phyloP scores from a whole-genome alignment of 1,140 invertebrate species.

The Eriocheir sinensis region DNA sequence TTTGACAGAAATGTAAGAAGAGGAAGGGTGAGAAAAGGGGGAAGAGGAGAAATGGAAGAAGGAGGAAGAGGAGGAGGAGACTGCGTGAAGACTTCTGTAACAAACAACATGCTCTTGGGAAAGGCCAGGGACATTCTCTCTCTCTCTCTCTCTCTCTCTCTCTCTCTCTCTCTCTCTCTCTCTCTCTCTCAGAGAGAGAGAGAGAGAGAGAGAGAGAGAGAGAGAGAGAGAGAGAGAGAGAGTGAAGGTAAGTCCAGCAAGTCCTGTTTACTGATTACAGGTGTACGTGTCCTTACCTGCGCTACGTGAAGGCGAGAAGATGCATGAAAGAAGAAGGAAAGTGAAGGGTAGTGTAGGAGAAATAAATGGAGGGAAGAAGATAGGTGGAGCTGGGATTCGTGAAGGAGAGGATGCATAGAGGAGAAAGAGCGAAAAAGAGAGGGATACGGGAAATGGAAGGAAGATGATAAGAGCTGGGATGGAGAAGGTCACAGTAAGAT shows the following conservation, averaged over 20 bases:
- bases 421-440: too few species aligned
- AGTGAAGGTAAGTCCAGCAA: slow-evolving; percentile 67
- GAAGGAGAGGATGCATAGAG: not conserved
- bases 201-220: slow-evolving; percentile 49
- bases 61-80: not conserved
- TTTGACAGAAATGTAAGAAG: not conserved
- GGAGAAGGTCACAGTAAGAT: too few species aligned
- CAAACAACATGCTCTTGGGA: not conserved
- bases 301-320: too few species aligned
- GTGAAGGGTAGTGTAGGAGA: too few species aligned
- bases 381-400: too few species aligned
- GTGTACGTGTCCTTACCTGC: not conserved
- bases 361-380: too few species aligned
- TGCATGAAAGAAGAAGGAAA: too few species aligned
- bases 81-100: not conserved
- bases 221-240: slow-evolving; percentile 71
- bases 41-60: not conserved
- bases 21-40: too few species aligned
- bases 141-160: slow-evolving; percentile 35
- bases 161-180: slow-evolving; percentile 41
- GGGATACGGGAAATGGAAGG: too few species aligned
- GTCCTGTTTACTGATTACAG: slow-evolving; percentile 29
- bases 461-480: too few species aligned
- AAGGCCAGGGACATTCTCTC: slow-evolving; percentile 15
- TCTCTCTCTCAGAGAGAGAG: slow-evolving; percentile 35